These are phyloP conservation scores for Avahi laniger DNA, from an alignment of 2,797 vertebrate species.

Conservation along the genomic window DNA sequence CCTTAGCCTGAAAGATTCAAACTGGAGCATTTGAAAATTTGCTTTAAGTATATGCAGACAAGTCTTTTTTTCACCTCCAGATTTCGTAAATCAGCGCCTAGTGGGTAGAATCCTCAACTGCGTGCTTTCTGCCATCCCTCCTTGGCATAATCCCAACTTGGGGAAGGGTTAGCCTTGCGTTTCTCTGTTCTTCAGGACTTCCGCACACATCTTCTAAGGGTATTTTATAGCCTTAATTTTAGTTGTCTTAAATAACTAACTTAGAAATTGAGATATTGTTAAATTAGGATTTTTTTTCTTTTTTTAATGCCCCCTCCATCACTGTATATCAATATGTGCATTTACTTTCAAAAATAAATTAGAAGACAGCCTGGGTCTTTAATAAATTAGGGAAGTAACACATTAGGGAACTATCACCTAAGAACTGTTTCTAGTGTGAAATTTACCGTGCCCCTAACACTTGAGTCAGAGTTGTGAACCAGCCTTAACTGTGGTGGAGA, in stretches of 20 bases:
- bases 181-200: neutral
- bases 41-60: neutral
- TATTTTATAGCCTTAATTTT: neutral
- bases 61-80: neutral
- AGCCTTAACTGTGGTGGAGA: neutral
- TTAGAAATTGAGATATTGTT: neutral
- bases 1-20: neutral
- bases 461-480: neutral
- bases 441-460: neutral
- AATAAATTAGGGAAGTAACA: neutral
- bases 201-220: neutral
- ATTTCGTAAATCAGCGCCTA: neutral
- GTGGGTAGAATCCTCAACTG: neutral
- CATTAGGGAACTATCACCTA: neutral
- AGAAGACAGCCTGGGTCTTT: constrained; percentile 31
- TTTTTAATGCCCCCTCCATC: neutral
- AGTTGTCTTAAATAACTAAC: neutral
- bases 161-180: neutral
- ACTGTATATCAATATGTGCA: neutral
- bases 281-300: neutral
- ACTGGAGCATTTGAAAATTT: neutral
- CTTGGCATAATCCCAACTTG: neutral
- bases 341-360: constrained; percentile 31
- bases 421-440: neutral
- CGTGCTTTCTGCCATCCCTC: neutral